phyloP scores from a whole-genome alignment of 1,140 invertebrate species.

The Eubasilissa regina region DNA sequence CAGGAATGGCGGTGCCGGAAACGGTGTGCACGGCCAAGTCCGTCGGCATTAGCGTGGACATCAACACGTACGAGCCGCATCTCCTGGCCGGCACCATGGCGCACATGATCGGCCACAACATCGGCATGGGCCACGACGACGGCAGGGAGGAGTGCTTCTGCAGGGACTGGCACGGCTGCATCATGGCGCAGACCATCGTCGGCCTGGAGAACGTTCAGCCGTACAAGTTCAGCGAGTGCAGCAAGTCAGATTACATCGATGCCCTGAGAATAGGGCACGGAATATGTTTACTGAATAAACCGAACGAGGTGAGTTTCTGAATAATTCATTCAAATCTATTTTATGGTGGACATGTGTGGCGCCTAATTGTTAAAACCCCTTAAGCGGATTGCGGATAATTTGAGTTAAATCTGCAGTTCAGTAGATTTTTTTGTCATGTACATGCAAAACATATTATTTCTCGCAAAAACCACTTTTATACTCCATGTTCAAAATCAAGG shows the following conservation, averaged over 20 bases:
- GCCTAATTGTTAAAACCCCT: no score
- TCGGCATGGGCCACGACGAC: slow-evolving; percentile 95
- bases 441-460: no score
- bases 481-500: no score
- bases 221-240: slow-evolving; percentile 94
- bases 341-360: no score
- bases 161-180: slow-evolving; percentile 95
- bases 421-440: no score
- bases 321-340: background rate
- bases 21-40: slow-evolving; percentile 93
- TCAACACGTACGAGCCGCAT: slow-evolving; percentile 94
- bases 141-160: slow-evolving; percentile 88
- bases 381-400: no score
- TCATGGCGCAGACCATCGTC: slow-evolving; percentile 94
- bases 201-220: slow-evolving; percentile 93
- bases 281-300: slow-evolving; percentile 91
- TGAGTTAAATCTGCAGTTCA: no score
- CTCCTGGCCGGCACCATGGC: slow-evolving; percentile 93
- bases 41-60: slow-evolving; percentile 92
- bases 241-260: slow-evolving; percentile 88
- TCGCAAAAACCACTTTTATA: no score
- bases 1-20: slow-evolving; percentile 92
- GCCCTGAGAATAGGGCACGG: slow-evolving; percentile 84
- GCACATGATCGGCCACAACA: slow-evolving; percentile 97
- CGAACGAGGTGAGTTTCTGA: slow-evolving; percentile 81